Base-by-base conservation (phyloP, 2,113 vertebrate genomes). In the Dipodomys spectabilis region DNA sequence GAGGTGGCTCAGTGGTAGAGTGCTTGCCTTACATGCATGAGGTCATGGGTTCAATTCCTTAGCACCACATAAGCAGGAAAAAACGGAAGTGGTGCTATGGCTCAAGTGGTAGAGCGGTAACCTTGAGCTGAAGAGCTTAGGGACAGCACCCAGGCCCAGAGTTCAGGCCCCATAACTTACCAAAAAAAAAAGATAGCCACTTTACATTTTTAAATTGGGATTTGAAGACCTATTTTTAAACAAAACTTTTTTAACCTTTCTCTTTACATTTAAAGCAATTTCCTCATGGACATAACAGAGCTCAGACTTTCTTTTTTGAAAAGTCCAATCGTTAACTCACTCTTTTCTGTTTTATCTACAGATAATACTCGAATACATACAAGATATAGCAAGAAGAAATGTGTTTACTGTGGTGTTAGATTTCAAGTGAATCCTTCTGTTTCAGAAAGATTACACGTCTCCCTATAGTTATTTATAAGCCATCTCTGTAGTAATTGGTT, bases 311-410 rank as follows among this genome's bases (percentile, higher is more conserved):
- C 20, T 71, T 79, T 82, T 67, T 35, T 49, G 28, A 16, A 86
- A 73, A 86, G 68, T 72, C 27, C 4, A 78, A 62, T 57, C n/a
- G 82, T 12, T 32, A 79, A 67, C 18, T 65, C 1, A n/a, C 4
- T 71, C 81, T 94, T 49, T 22, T 32, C 25, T 49, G 75, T 75
- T 92, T 84, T 90, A 60, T 65, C 75, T 69, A 44, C 1, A 82
- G 28, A 69, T 4, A 57, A 44, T 22, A 25, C 20, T 30, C 65
- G 49, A 4, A 82, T 30, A 65, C n/a, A 81, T 73, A 83, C 0
- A 69, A 86, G 92, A 69, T 57, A 79, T 53, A 85, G 28, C 19
- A 69, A 65, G 64, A 88, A 25, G 16, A 89, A 89, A 80, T 19
- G 7, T 35, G 5, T 5, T 49, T 27, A 71, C n/a, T 67, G 6